phyloP scores from a whole-genome alignment of 2,797 vertebrate species.

The Anomalospiza imberbis region DNA sequence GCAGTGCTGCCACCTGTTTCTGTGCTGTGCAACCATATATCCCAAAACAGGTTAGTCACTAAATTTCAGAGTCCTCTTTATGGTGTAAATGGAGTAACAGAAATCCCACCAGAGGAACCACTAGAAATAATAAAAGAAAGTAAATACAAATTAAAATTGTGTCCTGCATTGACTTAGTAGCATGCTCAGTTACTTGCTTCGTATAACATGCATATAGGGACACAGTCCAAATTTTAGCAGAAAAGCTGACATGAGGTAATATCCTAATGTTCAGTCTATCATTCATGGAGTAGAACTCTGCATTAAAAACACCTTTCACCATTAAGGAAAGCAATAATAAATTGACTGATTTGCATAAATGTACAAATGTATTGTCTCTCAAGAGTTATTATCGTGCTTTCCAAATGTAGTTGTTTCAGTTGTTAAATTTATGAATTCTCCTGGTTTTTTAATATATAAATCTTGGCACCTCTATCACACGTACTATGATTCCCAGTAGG shows the following conservation, averaged over 20 bases:
- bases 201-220: not conserved
- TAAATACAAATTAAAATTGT: not conserved
- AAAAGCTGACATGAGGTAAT: not conserved
- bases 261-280: conserved; percentile 3
- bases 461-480: conserved; percentile 49
- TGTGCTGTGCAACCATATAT: not conserved
- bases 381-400: conserved; percentile 49
- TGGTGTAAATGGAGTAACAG: not conserved
- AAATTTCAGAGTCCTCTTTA: conserved; percentile 16
- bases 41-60: conserved; percentile 20
- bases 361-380: conserved; percentile 28
- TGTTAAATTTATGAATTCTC: conserved; percentile 51
- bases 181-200: not conserved
- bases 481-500: conserved; percentile 48
- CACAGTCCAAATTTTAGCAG: not conserved
- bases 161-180: not conserved
- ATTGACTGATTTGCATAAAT: conserved; percentile 62
- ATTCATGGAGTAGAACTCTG: conserved; percentile 11
- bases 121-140: not conserved
- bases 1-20: conserved; percentile 17
- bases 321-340: conserved; percentile 54
- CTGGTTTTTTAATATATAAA: conserved; percentile 27
- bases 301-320: conserved; percentile 29
- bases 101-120: not conserved
- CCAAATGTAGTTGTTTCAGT: conserved; percentile 52